Base-by-base conservation (phyloP, 2,113 vertebrate genomes). In the Sylvia atricapilla region DNA sequence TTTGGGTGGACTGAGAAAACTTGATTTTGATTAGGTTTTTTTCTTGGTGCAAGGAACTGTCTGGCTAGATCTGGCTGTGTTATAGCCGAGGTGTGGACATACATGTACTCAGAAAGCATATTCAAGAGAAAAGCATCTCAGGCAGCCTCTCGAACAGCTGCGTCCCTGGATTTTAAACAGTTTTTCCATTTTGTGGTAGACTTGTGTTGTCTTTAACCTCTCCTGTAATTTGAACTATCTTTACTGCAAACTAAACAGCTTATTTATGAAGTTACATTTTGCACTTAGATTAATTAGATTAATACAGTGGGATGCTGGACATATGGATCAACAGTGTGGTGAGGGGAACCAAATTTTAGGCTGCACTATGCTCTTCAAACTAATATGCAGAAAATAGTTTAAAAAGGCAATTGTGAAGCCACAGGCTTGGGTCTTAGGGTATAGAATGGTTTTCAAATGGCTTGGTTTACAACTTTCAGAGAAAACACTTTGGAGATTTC, bases 271-370 rank as follows among this genome's bases (percentile, higher is more conserved):
- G 17, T 47, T 79, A 5, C 9, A 1, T 59, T 93, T 87, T 84
- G 10, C 9, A 31, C 28, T n/a, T n/a, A n/a, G n/a, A n/a, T n/a
- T n/a, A n/a, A n/a, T n/a, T 69, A 53, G 15, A 49, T 47, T n/a
- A 50, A 18, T 56, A 37, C 24, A 73, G 15, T 0, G 1, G 7
- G 7, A 22, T 74, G 16, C 6, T 59, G 15, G 43, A 10, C 8
- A 16, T 41, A 33, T 0, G 3, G 20, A n/a, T 30, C 46, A 10
- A 5, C 44, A 39, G 12, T 13, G 28, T 8, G 7, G 4, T 27
- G 21, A 33, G 9, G 5, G 6, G 19, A 68, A 60, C 3, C 9
- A 72, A 88, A 23, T 11, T 79, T 85, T 55, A 39, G 35, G 8
- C 11, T 24, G 2, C 25, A 55, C 23, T 67, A 46, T 46, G 4